These are phyloP conservation scores for Cecidostiba fungosa DNA, from an alignment of 2,888 invertebrate genomes.

Conservation along the genomic window DNA sequence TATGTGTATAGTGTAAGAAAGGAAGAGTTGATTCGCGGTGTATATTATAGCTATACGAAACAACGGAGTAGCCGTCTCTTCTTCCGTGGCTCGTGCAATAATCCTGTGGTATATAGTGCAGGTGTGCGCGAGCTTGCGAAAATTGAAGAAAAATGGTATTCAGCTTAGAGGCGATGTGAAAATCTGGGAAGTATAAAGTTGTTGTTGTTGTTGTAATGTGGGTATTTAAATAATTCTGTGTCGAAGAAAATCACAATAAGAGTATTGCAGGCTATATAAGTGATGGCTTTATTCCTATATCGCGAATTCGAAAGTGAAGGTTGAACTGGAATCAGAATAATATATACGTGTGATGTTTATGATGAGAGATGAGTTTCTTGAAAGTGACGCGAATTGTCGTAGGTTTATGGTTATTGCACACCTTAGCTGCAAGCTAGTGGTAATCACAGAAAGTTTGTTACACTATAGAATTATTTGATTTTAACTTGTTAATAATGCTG, in stretches of 20 bases:
- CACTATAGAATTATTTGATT: no score
- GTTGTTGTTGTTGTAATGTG: not conserved
- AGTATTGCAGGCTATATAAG: not conserved
- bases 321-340: not conserved
- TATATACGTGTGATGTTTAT: not conserved
- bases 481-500: no score
- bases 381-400: not conserved
- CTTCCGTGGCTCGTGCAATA: constrained; percentile 27
- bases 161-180: not conserved
- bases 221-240: not conserved
- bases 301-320: not conserved
- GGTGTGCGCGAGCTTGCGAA: not conserved
- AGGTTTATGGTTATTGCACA: not conserved
- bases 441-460: no score
- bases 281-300: not conserved
- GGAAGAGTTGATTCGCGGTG: not conserved
- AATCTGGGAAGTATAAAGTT: not conserved
- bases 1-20: not conserved
- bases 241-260: not conserved
- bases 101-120: not conserved
- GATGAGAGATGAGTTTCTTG: not conserved
- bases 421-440: not conserved
- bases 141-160: not conserved
- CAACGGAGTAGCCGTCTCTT: not conserved
- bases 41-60: not conserved